Evolutionary conservation across 2,113 vertebrate genomes (phyloP).

Genomic region (Bubo scandiacus): DNA sequence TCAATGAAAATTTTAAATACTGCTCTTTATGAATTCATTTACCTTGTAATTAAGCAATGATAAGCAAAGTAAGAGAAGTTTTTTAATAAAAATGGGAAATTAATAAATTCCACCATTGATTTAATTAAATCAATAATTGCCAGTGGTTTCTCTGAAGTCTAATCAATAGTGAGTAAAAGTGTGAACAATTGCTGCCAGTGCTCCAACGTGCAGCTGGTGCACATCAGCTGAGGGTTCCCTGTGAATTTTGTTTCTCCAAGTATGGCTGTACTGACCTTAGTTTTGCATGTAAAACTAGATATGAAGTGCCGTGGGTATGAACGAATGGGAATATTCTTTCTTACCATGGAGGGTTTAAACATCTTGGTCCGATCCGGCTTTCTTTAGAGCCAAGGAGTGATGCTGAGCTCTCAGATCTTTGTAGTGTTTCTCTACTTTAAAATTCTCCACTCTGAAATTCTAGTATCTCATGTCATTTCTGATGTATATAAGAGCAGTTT

Average conservation of each 20-base stretch:
- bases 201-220: too few relatives aligned
- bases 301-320: too few relatives aligned
- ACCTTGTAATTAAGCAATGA: not conserved
- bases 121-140: not conserved
- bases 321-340: not conserved
- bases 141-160: not conserved
- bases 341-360: not conserved
- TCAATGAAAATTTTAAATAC: not conserved
- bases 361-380: too few relatives aligned
- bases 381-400: not conserved
- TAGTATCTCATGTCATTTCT: not conserved
- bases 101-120: not conserved
- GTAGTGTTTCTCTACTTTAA: not conserved
- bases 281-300: rapidly evolving
- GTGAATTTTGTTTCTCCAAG: not conserved
- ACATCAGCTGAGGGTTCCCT: not conserved
- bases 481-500: not conserved
- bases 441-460: not conserved
- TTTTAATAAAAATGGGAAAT: not conserved
- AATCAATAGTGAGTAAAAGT: not conserved
- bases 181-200: not conserved
- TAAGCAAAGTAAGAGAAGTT: not conserved
- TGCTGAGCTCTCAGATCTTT: not conserved
- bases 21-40: not conserved
- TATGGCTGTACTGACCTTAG: not conserved